A percentile compares a stretch with the other conserved stretches of the same genome.
phyloP scores from a whole-genome alignment of 2,888 invertebrate species.

The Melanostoma scalare region DNA sequence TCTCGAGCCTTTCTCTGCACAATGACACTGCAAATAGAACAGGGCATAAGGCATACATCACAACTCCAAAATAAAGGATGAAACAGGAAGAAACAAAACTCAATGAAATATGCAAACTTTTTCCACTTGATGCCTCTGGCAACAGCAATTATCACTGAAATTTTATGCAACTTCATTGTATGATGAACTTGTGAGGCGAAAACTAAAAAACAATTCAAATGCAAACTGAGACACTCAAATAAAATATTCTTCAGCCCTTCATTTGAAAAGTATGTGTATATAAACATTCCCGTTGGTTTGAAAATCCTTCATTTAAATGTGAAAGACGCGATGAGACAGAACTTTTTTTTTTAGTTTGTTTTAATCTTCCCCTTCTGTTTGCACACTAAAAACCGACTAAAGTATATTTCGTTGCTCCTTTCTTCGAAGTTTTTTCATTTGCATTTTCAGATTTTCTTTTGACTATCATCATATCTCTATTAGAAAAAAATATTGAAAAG shows the following conservation, averaged over 20 bases:
- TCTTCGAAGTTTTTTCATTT: too few species aligned
- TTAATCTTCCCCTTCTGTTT: too few species aligned
- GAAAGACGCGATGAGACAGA: too few species aligned
- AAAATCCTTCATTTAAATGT: too few species aligned
- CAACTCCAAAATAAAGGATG: conserved; percentile 8
- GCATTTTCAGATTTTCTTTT: too few species aligned
- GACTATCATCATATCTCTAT: too few species aligned
- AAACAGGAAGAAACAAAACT: conserved; percentile 51
- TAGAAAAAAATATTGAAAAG: too few species aligned
- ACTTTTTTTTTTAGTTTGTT: too few species aligned
- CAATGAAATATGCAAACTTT: conserved; percentile 52
- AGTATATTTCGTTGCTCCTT: too few species aligned
- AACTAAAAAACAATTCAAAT: neutral
- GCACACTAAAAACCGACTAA: too few species aligned
- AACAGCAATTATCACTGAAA: conserved; percentile 37
- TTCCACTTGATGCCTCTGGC: neutral
- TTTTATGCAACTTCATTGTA: conserved; percentile 40
- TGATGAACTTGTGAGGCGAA: conserved; percentile 27
- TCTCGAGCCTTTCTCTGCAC: neutral
- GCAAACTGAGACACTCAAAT: conserved; percentile 24
- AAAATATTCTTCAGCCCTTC: neutral
- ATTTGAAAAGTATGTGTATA: neutral
- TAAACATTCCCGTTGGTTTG: neutral
- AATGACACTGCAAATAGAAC: neutral
- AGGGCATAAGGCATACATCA: neutral